Percentiles rank a stretch among this genome's conserved stretches.
Evolutionary conservation across 2,797 vertebrate genomes (phyloP).

Genomic region (Clarias pachynema): DNA sequence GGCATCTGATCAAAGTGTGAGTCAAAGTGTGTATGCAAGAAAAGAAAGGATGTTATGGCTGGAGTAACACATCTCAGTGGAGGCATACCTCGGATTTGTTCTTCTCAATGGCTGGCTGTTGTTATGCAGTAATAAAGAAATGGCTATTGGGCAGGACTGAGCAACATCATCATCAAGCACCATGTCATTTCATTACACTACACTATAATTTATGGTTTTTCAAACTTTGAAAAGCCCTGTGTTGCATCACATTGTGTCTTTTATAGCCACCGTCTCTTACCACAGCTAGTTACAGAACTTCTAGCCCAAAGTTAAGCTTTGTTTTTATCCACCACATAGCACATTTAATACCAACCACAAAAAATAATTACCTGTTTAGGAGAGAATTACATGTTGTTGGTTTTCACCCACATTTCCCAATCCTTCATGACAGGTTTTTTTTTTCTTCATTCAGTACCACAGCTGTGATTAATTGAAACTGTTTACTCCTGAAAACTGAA

Average conservation of each 20-base stretch:
- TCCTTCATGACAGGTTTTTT: not conserved
- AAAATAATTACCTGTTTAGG: slow-evolving; percentile 4
- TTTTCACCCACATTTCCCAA: not conserved
- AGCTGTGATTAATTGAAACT: slow-evolving; percentile 20
- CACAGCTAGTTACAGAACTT: not conserved
- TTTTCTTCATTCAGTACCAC: not conserved
- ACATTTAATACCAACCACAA: slow-evolving; percentile 29
- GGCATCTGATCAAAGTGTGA: not conserved
- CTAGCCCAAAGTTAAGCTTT: slow-evolving; percentile 8
- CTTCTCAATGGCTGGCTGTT: not conserved
- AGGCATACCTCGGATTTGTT: not conserved
- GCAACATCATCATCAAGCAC: not conserved
- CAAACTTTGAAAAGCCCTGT: not conserved
- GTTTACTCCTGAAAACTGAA: slow-evolving; percentile 24
- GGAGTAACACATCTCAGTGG: not conserved
- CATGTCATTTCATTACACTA: not conserved
- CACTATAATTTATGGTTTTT: not conserved
- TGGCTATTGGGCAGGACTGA: not conserved
- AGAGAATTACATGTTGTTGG: slow-evolving; percentile 7
- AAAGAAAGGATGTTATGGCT: not conserved
- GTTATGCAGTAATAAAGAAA: not conserved
- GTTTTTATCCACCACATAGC: not conserved
- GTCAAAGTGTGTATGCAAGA: too few relatives aligned
- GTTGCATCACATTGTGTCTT: not conserved
- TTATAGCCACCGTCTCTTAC: not conserved